A percentile compares a stretch with the other conserved stretches of the same genome.
These are phyloP conservation scores for Parasteatoda lunata DNA, from an alignment of 2,888 invertebrate species.

Conservation along the genomic window DNA sequence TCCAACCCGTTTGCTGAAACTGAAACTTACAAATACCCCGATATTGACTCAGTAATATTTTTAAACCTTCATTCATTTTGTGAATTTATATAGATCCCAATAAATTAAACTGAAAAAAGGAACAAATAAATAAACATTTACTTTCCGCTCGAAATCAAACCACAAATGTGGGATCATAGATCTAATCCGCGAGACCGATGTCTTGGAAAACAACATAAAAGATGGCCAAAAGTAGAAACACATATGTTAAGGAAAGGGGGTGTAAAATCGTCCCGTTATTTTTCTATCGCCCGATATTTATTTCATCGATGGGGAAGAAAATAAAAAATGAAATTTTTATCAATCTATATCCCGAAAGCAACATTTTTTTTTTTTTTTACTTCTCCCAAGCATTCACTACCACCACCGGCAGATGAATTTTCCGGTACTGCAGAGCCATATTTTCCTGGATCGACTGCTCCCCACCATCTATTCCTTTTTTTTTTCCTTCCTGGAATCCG, in stretches of 20 bases:
- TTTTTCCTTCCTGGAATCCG: background rate
- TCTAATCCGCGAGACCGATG: background rate
- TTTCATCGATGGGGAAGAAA: constrained; percentile 18
- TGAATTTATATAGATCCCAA: no score
- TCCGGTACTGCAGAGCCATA: constrained; percentile 25
- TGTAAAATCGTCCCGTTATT: background rate
- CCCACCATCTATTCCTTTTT: background rate
- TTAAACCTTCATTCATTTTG: no score
- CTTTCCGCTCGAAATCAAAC: background rate
- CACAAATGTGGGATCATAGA: background rate
- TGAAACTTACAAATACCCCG: no score
- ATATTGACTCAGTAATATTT: no score
- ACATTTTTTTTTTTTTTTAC: constrained; percentile 12
- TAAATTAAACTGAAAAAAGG: no score
- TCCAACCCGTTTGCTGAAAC: no score
- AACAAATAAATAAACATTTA: no score
- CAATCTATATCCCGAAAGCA: constrained; percentile 33
- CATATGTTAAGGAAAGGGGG: constrained; percentile 1
- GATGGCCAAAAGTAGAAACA: background rate
- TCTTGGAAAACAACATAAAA: constrained; percentile 2
- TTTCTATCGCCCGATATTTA: constrained; percentile 14
- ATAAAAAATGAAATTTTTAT: constrained; percentile 28
- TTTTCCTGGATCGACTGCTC: constrained; percentile 21
- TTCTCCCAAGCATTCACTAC: background rate
- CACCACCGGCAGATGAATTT: constrained; percentile 12